Evolutionary conservation across 2,888 invertebrate species (phyloP), one percentile per base, ranked within the genome.

Genomic region (Taphrorychus bicolor): DNA sequence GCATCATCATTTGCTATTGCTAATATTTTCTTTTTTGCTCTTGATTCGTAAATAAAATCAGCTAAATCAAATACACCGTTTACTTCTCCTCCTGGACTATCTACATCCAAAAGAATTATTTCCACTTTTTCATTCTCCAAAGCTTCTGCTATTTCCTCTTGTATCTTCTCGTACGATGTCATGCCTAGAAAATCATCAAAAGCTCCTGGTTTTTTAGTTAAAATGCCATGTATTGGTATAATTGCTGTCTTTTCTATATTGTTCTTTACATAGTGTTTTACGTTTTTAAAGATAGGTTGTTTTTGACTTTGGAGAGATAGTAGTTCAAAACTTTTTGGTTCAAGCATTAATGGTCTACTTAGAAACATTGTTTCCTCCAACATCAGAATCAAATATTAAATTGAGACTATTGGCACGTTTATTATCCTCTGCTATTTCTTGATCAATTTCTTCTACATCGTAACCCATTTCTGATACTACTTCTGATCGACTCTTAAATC

Each of bases 401-500:
- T n/a, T n/a, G 4, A 51, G 18, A 16, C 4, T 5, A 51, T 53
- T 32, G 9, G 53, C 52, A 23, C 60, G 52, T 22, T 16, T 60
- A 23, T 60, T n/a, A 60, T 60, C 52, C 24, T 60, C 60, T 56
- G 60, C 60, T 23, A 60, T 60, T 60, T 54, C 60, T 60, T 60
- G 60, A 17, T 60, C 60, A 24, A 60, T 60, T 60, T 60, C 60
- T 60, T 60, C 60, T 24, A 60, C 32, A 60, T 60, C 60, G 52
- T 60, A 48, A 61, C 62, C 62, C 53, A 57, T 24, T 41, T 61
- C 62, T 61, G 62, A 61, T 54, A 61, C 53, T 54, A 61, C 62
- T 54, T 61, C 62, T 21, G 60, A 53, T n/a, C 53, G 53, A 53
- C 53, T 53, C 53, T 53, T 53, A 18, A 53, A 53, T 17, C 57